Percentiles rank a stretch among this genome's conserved stretches.
phyloP scores from a whole-genome alignment of 2,888 invertebrate species.

The Biston stratarius region DNA sequence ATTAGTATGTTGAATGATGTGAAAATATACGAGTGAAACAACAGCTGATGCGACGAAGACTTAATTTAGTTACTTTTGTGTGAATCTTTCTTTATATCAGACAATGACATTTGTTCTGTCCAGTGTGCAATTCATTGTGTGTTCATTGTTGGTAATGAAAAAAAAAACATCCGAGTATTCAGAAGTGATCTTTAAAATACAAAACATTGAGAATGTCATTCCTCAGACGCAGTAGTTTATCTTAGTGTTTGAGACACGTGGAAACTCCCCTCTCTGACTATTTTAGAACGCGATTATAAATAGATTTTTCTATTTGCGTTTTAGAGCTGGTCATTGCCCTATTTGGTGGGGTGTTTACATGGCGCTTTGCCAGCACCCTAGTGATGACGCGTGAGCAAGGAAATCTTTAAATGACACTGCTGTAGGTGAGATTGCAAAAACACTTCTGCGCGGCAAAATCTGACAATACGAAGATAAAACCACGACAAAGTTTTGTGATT shows the following conservation, averaged over 20 bases:
- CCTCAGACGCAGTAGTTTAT: constrained; percentile 62
- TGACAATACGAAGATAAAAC: constrained; percentile 14
- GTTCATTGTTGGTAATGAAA: neutral
- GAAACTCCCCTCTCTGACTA: constrained; percentile 73
- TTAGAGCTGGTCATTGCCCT: constrained; percentile 80
- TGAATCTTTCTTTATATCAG: neutral
- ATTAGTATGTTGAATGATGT: no score
- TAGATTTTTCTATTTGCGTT: constrained; percentile 80
- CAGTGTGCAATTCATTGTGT: neutral
- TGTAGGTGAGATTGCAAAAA: constrained; percentile 14
- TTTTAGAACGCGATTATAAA: constrained; percentile 74
- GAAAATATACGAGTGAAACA: no score
- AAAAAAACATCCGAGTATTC: neutral
- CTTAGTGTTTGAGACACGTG: constrained; percentile 71
- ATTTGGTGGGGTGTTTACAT: constrained; percentile 83
- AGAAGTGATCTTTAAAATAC: constrained; percentile 1
- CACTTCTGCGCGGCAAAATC: constrained; percentile 11
- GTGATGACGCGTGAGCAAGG: constrained; percentile 51
- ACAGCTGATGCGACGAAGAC: no score
- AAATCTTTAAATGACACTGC: constrained; percentile 36
- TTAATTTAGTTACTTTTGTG: neutral
- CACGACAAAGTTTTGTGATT: neutral
- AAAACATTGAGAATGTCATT: constrained; percentile 30
- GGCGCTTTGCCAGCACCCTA: constrained; percentile 69
- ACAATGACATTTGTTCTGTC: neutral